Evolutionary conservation across 2,113 vertebrate genomes (phyloP), one percentile per base, ranked within the genome.

Genomic region (Clinocottus analis): DNA sequence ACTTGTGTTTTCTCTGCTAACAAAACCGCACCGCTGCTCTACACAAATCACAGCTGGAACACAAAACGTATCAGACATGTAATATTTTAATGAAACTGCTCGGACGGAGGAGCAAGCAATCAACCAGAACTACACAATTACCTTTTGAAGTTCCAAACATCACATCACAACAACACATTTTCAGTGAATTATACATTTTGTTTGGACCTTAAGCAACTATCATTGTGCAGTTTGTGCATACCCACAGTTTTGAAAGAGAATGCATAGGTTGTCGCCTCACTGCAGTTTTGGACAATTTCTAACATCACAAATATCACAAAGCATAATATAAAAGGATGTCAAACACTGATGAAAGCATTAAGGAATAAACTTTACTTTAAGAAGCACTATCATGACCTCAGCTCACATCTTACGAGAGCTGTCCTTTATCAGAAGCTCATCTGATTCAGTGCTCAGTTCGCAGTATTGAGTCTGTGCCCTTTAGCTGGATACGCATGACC

Each of bases 341-440:
- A 31, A 59, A 27, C 63, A 59, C 53, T 23, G 7, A 69, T 14
- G 16, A 53, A 77, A 75, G 61, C 43, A 61, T 31, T 14, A 11
- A n/a, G 5, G 39, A 41, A 37, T 59, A 29, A 45, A 33, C 19
- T 33, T 11, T 5, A 5, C 6, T 11, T 23, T 10, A 60, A 41
- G 19, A 43, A 55, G 17, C 9, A 11, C 35, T 31, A 25, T 12
- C 3, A 14, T 23, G 43, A 31, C 4, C 9, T 62, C n/a, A 39
- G 37, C 49, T 59, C 62, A 11, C 51, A 41, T 45, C 14, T 25
- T 56, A 39, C 5, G 45, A 23, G 29, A 65, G 17, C 59, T 43
- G 1, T 16, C 23, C 62, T 64, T 23, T 29, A 74, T 55, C 60
- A 67, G 29, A 70, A 4, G 49, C 70, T 77, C 47, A 59, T 68